Evolutionary conservation across 2,113 vertebrate genomes (phyloP).

Genomic region (Leiothrix lutea): DNA sequence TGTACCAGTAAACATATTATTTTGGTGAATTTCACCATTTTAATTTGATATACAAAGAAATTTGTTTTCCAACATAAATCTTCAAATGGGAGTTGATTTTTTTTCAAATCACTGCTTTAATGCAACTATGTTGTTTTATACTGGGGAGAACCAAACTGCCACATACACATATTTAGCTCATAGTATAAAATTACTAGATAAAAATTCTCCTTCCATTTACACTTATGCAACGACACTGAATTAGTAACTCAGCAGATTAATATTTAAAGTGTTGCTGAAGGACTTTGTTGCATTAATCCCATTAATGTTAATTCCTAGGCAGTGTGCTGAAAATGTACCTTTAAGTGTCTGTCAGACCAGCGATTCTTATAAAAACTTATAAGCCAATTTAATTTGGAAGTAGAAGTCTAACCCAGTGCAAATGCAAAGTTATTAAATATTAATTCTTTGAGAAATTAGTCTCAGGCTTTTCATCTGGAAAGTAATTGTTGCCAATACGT

Average conservation of each 20-base stretch:
- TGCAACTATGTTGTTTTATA: background rate
- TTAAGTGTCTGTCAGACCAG: constrained; percentile 4
- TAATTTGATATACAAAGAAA: background rate
- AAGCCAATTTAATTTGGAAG: constrained; percentile 40
- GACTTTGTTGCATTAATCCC: background rate
- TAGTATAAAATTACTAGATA: background rate
- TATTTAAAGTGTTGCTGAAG: background rate
- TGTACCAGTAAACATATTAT: background rate
- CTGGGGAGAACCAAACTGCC: background rate
- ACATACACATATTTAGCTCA: background rate
- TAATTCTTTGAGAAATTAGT: constrained; percentile 27
- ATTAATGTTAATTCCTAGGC: constrained; percentile 17
- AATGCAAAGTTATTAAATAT: constrained; percentile 30
- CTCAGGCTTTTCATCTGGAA: background rate
- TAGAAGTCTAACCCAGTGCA: background rate
- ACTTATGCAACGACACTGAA: background rate
- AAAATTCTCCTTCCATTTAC: background rate
- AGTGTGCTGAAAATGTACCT: background rate
- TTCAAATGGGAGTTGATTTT: background rate
- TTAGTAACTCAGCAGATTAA: constrained; percentile 12
- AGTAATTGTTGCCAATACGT: background rate
- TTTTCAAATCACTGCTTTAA: background rate
- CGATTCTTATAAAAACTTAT: background rate
- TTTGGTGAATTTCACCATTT: background rate
- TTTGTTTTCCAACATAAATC: background rate